phyloP scores from a whole-genome alignment of 2,888 invertebrate genomes.

The Tinea pellionella region DNA sequence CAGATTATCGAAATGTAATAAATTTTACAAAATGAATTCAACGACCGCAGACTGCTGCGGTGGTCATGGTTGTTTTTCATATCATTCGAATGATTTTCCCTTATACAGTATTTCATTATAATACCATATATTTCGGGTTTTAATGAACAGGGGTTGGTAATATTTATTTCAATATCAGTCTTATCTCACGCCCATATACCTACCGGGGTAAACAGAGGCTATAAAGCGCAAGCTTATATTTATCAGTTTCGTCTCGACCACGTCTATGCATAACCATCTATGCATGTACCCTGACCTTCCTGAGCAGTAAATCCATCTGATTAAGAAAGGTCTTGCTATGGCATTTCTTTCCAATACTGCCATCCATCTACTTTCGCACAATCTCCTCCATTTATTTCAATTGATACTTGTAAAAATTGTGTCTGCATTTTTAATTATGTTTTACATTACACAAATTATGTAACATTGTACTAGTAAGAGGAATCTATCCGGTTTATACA shows the following conservation, averaged over 20 bases:
- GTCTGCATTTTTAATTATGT: not conserved
- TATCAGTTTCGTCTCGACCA: no score
- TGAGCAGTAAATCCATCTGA: no score
- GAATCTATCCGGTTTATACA: not conserved
- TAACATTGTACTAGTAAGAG: not conserved
- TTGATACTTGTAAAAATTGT: not conserved
- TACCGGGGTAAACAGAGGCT: no score
- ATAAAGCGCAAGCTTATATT: no score
- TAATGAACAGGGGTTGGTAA: not conserved
- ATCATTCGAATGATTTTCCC: constrained; percentile 2
- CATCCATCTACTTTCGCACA: no score
- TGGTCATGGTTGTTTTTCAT: constrained; percentile 35
- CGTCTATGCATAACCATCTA: no score
- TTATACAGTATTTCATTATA: constrained; percentile 12
- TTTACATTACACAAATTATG: not conserved
- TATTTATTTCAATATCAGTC: not conserved
- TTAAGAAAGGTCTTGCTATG: no score
- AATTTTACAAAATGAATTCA: constrained; percentile 46
- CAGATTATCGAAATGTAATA: constrained; percentile 47
- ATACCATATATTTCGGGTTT: not conserved
- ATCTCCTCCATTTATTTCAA: not conserved
- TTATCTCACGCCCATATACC: no score
- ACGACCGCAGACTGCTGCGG: constrained; percentile 44
- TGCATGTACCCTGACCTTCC: no score
- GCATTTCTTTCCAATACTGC: no score